These are phyloP conservation scores for Tortricodes alternella DNA, from an alignment of 2,888 invertebrate genomes.

Conservation along the genomic window DNA sequence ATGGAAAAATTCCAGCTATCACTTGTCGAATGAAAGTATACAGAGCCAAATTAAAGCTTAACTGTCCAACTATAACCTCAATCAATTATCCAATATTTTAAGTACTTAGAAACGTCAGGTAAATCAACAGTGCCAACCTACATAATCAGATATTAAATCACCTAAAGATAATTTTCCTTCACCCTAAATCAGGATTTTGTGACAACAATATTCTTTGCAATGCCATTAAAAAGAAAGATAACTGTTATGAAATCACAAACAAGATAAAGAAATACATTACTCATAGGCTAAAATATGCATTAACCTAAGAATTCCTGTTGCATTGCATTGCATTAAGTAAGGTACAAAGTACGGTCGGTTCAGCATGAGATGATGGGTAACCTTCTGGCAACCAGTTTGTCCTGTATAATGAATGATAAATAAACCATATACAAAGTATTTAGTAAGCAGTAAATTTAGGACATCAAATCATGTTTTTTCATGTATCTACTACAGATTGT, in stretches of 20 bases:
- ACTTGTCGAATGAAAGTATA: too few relatives aligned
- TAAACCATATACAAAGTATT: background rate
- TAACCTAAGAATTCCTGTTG: background rate
- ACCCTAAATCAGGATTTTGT: background rate
- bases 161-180: too few relatives aligned
- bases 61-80: too few relatives aligned
- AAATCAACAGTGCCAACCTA: too few relatives aligned
- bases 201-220: background rate
- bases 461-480: too few relatives aligned
- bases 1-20: too few relatives aligned
- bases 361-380: background rate
- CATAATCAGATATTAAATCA: too few relatives aligned
- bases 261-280: background rate
- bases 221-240: background rate
- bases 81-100: too few relatives aligned
- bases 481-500: too few relatives aligned
- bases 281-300: background rate
- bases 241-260: background rate
- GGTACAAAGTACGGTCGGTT: slow-evolving; percentile 11
- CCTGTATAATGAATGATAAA: background rate
- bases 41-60: too few relatives aligned
- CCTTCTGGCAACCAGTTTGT: background rate
- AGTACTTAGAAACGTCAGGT: too few relatives aligned
- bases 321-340: background rate
- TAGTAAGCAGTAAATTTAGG: background rate